Evolutionary conservation across 2,888 invertebrate species (phyloP).

Genomic region (Hirtodrosophila histrioides): DNA sequence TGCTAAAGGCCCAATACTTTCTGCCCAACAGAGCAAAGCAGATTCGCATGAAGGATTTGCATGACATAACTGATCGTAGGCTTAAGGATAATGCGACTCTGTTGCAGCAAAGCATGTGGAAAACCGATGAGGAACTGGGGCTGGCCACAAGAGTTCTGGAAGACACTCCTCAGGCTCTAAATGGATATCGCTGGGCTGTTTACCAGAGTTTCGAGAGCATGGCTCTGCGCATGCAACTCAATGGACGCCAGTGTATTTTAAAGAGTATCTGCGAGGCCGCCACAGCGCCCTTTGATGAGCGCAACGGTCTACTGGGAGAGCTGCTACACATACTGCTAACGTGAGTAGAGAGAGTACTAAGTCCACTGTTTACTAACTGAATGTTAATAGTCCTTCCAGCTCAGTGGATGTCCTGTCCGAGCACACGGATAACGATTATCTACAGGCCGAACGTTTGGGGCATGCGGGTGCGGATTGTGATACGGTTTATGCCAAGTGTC

Average conservation of each 20-base stretch:
- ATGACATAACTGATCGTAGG: conserved; percentile 30
- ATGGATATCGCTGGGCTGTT: conserved; percentile 79
- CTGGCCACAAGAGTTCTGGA: conserved; percentile 20
- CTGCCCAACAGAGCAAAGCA: conserved; percentile 55
- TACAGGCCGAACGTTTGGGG: conserved; percentile 89
- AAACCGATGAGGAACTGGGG: conserved; percentile 42
- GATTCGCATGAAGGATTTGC: conserved; percentile 48
- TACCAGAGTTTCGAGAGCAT: conserved; percentile 78
- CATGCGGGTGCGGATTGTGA: conserved; percentile 83
- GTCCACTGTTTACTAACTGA: neutral
- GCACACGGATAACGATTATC: conserved; percentile 89
- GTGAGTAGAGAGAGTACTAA: conserved; percentile 85
- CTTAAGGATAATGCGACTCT: conserved; percentile 51
- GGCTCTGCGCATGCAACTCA: conserved; percentile 86
- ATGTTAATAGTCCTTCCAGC: conserved; percentile 87
- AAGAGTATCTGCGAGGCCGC: conserved; percentile 92
- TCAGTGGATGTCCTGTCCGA: conserved; percentile 88
- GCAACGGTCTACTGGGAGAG: conserved; percentile 90
- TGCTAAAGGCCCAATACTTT: conserved; percentile 71
- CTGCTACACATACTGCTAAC: conserved; percentile 90
- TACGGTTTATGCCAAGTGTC: conserved; percentile 77
- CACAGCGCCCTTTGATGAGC: conserved; percentile 88
- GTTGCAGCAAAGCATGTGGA: conserved; percentile 46
- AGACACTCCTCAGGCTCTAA: conserved; percentile 44
- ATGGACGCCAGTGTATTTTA: conserved; percentile 89